Percentiles rank a stretch among this genome's conserved stretches.
Conservation (phyloP, 2,113 vertebrate species). For the Artemisiospiza belli region DNA sequence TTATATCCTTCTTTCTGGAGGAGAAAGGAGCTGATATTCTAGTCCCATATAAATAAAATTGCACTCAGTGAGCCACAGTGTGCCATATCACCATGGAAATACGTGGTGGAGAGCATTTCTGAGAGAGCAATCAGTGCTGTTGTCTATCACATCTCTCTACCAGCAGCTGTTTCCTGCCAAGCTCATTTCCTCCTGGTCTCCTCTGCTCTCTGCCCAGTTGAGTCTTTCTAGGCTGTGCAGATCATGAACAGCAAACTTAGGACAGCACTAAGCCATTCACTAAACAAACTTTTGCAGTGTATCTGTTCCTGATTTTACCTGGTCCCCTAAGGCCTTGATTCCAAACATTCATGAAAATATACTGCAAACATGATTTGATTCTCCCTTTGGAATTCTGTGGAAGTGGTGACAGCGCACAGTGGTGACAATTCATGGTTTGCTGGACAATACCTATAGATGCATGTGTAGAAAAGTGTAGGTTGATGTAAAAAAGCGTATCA, state of each 20-base stretch:
- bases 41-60: not conserved
- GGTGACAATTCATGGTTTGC: not conserved
- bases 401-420: not conserved
- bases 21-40: not conserved
- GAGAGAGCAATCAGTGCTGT: not conserved
- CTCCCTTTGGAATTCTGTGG: not conserved
- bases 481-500: not conserved
- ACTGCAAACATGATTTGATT: not conserved
- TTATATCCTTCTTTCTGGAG: not conserved
- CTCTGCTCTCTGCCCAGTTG: not conserved
- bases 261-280: not conserved
- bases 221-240: not conserved
- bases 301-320: not conserved
- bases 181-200: not conserved
- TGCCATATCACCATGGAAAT: not conserved
- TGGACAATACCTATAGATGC: not conserved
- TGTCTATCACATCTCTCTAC: not conserved
- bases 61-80: not conserved
- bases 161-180: slow-evolving; percentile 3
- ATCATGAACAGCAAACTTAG: not conserved
- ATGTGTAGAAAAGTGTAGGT: not conserved
- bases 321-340: not conserved
- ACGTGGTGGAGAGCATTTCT: not conserved
- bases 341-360: not conserved
- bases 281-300: not conserved